Evolutionary conservation across 1,140 invertebrate genomes (phyloP).

Genomic region (Pogonus chalceus): DNA sequence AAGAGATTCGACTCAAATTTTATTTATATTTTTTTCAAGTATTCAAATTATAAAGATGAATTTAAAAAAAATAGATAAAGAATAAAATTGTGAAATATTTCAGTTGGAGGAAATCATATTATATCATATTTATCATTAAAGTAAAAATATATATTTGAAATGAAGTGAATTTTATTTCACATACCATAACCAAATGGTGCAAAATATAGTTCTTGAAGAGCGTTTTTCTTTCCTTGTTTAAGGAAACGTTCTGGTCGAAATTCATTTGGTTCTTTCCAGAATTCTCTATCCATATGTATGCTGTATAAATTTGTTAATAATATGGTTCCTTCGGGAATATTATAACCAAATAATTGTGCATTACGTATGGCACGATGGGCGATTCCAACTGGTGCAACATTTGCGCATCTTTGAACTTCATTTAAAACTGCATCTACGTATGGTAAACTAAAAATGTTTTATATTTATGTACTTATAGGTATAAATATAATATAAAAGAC

Average conservation of each 20-base stretch:
- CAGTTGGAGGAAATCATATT: not conserved
- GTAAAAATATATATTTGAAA: conserved; percentile 10
- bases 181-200: conserved; percentile 63
- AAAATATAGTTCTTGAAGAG: conserved; percentile 44
- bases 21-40: too few species aligned
- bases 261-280: conserved; percentile 57
- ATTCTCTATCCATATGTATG: conserved; percentile 51
- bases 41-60: too few species aligned
- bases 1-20: too few species aligned
- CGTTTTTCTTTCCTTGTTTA: conserved; percentile 45
- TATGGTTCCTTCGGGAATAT: conserved; percentile 59
- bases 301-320: conserved; percentile 57
- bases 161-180: conserved; percentile 7
- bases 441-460: conserved; percentile 38
- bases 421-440: conserved; percentile 51
- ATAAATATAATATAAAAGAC: not conserved
- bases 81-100: not conserved
- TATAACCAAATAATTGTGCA: conserved; percentile 44
- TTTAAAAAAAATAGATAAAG: not conserved
- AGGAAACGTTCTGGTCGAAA: conserved; percentile 67
- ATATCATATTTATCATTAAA: conserved; percentile 8
- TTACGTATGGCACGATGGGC: conserved; percentile 48
- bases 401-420: conserved; percentile 47
- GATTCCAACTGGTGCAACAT: conserved; percentile 48
- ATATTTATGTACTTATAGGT: conserved; percentile 7